These are phyloP conservation scores for Oncorhynchus mykiss DNA, from an alignment of 2,113 vertebrate genomes.

Conservation along the genomic window DNA sequence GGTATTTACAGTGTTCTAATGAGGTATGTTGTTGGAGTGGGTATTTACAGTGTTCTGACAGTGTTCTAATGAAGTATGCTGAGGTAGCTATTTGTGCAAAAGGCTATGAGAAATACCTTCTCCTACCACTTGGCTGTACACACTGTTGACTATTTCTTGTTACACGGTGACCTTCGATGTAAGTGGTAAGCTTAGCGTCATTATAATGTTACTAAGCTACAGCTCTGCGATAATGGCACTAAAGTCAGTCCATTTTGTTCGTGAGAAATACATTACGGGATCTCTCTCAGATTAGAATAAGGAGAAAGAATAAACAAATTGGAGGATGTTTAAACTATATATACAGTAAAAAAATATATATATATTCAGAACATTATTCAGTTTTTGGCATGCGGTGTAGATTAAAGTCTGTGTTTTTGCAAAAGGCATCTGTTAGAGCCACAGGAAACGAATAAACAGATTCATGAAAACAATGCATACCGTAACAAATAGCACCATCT, in stretches of 20 bases:
- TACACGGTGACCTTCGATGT: neutral
- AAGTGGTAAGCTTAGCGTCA: neutral
- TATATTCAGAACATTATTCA: conserved; percentile 49
- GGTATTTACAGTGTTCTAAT: too few relatives aligned
- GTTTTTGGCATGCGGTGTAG: conserved; percentile 52
- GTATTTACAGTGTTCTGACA: too few relatives aligned
- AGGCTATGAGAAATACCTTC: neutral
- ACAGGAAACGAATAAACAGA: conserved; percentile 66
- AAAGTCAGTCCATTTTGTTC: neutral
- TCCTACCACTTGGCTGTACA: neutral
- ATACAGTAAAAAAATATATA: too few relatives aligned
- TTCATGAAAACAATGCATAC: conserved; percentile 70
- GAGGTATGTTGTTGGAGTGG: too few relatives aligned
- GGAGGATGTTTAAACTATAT: conserved; percentile 44
- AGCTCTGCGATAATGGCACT: neutral
- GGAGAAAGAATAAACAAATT: conserved; percentile 8
- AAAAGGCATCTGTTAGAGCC: conserved; percentile 62
- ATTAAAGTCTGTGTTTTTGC: conserved; percentile 57
- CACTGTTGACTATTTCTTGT: neutral
- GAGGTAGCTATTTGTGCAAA: neutral
- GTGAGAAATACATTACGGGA: neutral
- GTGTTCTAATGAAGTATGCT: too few relatives aligned
- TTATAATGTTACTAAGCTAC: neutral
- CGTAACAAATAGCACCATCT: conserved; percentile 76
- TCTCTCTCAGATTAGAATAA: conserved; percentile 50